Evolutionary conservation across 2,888 invertebrate species (phyloP), one percentile per base, ranked within the genome.

Genomic region (Lagria hirta): DNA sequence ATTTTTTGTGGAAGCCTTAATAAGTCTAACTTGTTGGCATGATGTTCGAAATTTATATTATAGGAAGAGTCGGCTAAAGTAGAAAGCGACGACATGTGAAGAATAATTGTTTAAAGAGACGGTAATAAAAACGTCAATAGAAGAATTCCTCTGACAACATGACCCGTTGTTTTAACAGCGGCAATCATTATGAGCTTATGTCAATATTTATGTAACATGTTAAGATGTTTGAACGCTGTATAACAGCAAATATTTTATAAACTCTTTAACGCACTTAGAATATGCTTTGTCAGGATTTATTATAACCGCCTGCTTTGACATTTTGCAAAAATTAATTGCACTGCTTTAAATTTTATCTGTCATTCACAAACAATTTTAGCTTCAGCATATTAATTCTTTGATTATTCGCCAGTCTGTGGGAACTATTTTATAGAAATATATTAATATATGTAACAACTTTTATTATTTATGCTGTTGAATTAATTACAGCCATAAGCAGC

Each of bases 201-300:
- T 54, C 54, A 54, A 54, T 54, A 54, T 54, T 54, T 51, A 38
- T 23, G 32, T 38, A 51, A 49, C 48, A 38, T 45, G 49, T 54
- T 49, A 51, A 49, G 49, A 48, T 51, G 51, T 51, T 51, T 51
- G 48, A 47, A 47, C 29, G 35, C 33, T 8, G 35, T 27, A n/a
- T n/a, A 47, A 47, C 42, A 33, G 37, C 42, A 42, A 47, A 42
- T 47, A 47, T 42, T 42, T 42, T 42, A 34, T 41, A 26, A 35
- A 32, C 36, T 42, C 32, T 47, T 47, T 36, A 42, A 15, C 29
- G 36, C 32, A 42, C 41, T 42, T 46, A 13, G 20, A 13, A 4
- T 13, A 18, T 8, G n/a, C 33, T 22, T 14, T 23, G 23, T 23
- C 16, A 8, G 10, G 8, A 4, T 14, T 22, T 22, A 23, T 23